Conservation (phyloP, 1,140 invertebrate genomes). For the Bombus balteatus region DNA sequence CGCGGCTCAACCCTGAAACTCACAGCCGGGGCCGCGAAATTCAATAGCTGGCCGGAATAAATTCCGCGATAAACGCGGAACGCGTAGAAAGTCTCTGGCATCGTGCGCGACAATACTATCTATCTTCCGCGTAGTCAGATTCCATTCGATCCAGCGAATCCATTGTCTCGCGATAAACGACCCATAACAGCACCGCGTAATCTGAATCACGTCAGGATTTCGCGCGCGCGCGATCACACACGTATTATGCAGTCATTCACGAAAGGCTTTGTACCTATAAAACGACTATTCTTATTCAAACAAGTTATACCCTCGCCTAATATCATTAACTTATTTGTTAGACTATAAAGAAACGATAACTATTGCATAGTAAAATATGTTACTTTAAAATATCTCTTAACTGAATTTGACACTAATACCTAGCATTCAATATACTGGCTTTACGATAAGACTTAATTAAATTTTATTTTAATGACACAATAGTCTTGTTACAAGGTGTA, state of each 20-base stretch:
- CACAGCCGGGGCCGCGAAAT: constrained; percentile 3
- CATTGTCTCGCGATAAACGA: constrained; percentile 61
- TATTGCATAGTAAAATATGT: too few relatives aligned
- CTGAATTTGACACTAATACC: too few relatives aligned
- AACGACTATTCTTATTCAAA: neutral
- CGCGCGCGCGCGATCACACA: neutral
- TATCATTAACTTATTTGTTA: too few relatives aligned
- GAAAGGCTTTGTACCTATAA: neutral
- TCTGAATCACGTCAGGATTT: constrained; percentile 62
- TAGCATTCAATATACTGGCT: too few relatives aligned
- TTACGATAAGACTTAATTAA: too few relatives aligned
- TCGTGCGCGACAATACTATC: constrained; percentile 60
- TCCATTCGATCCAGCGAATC: constrained; percentile 68
- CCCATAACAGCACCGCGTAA: constrained; percentile 60
- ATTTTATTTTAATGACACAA: neutral
- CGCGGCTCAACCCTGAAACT: constrained; percentile 20
- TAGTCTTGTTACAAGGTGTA: neutral
- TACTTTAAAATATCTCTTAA: too few relatives aligned
- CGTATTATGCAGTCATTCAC: neutral
- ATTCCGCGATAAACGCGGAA: constrained; percentile 55
- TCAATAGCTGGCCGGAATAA: constrained; percentile 50
- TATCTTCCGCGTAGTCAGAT: constrained; percentile 65
- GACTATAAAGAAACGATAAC: too few relatives aligned
- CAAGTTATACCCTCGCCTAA: neutral
- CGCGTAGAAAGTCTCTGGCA: constrained; percentile 49